These are phyloP conservation scores for Epistrophella euchroma DNA, from an alignment of 2,888 invertebrate species.

Conservation along the genomic window DNA sequence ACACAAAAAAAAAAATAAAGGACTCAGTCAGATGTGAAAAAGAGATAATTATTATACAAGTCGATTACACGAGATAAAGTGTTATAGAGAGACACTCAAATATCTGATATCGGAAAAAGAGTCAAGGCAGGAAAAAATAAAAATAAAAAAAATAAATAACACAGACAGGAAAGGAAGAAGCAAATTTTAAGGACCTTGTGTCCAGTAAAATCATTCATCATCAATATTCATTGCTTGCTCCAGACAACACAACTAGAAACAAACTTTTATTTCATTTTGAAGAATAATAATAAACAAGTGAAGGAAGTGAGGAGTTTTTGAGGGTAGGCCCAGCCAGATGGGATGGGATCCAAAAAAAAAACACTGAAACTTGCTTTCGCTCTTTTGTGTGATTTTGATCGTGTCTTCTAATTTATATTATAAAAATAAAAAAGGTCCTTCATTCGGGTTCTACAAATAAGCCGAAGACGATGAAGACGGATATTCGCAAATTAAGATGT, in stretches of 20 bases:
- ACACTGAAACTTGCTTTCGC: constrained; percentile 50
- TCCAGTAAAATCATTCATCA: constrained; percentile 68
- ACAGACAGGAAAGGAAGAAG: constrained; percentile 26
- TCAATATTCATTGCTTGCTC: constrained; percentile 74
- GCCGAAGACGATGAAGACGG: constrained; percentile 53
- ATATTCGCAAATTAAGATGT: constrained; percentile 74
- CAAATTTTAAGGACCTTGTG: constrained; percentile 60
- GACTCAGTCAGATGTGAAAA: constrained; percentile 58
- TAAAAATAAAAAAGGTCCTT: constrained; percentile 41
- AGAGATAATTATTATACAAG: constrained; percentile 74
- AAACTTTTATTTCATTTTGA: constrained; percentile 50
- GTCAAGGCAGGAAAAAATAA: not conserved
- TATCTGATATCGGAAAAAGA: constrained; percentile 48
- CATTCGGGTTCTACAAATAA: constrained; percentile 48
- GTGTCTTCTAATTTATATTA: constrained; percentile 75
- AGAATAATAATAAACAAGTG: constrained; percentile 68
- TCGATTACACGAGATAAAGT: constrained; percentile 72
- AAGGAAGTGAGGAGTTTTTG: not conserved
- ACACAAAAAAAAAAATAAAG: constrained; percentile 20
- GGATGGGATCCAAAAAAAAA: too few relatives aligned
- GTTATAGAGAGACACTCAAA: constrained; percentile 58
- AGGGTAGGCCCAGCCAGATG: constrained; percentile 15
- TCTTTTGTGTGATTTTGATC: constrained; percentile 75
- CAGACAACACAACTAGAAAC: constrained; percentile 62
- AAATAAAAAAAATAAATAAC: not conserved